Base-by-base conservation (phyloP, 2,113 vertebrate genomes). In the Pseudopodoces humilis region DNA sequence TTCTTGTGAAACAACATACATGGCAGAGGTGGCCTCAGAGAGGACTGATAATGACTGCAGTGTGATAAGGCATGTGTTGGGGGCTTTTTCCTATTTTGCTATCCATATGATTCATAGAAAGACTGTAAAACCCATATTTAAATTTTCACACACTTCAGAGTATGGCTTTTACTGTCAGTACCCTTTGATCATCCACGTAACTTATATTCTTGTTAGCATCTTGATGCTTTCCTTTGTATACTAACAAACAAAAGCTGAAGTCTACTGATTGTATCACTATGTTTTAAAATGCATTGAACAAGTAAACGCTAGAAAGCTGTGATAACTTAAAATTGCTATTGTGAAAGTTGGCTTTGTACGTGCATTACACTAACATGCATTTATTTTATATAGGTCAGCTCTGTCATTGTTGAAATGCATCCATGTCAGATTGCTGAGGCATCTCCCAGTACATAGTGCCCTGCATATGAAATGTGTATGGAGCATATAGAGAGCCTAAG, bases 311-410 rank as follows among this genome's bases (percentile, higher is more conserved):
- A 5, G 46, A 84, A 89, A 88, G 47, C 43, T 55, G 16, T 56
- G 55, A 53, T 25, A 50, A 88, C 70, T 81, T 69, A 46, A 81
- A 83, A 58, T 27, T 41, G 41, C 41, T 81, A 11, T 77, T 0
- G 0, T 71, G 41, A 50, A 49, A 62, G 47, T 19, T 64, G 24
- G 4, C 14, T 59, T 81, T 77, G 31, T 41, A 44, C 0, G 0
- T 58, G 31, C 31, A 50, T 69, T 37, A 77, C 64, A 41, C 22
- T 41, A 37, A 55, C 3, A 6, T 27, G 5, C 25, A 19, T 56
- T 81, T 78, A 13, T 86, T 69, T 88, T 76, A 74, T 70, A 55
- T 56, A 46, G n/a, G n/a, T 85, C 49, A 81, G 13, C 25, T 58
- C 6, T 85, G 52, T 71, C 28, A 31, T 23, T 77, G 44, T 10